Evolutionary conservation across 2,113 vertebrate species (phyloP), one percentile per base, ranked within the genome.

Genomic region (Pica pica): DNA sequence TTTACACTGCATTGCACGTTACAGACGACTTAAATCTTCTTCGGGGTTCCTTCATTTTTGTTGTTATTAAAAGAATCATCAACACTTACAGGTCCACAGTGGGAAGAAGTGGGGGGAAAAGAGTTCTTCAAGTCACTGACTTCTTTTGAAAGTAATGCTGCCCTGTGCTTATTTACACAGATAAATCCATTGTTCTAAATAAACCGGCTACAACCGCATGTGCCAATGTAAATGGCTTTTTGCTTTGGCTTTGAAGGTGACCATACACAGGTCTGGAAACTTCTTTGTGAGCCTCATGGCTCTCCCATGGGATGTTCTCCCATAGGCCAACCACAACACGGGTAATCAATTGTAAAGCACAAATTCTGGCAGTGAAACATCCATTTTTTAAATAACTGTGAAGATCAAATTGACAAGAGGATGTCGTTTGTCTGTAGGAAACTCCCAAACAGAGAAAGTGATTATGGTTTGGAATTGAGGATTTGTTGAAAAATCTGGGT

Each of bases 401-500:
- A 82, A 50, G 37, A 84, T 8, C 14, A 42, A 84, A 65, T 57
- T 61, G 74, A 91, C 39, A 78, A 86, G 39, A 47, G 64, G 68
- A 27, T 27, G 6, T 4, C 39, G 13, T 39, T 75, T 63, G 11
- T 26, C 30, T 57, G n/a, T 35, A 68, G 79, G 50, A 93, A 91
- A 71, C 26, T 53, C 23, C 11, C 6, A 23, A 11, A 41, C 7
- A 28, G 52, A 82, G 55, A 49, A 61, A 71, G 33, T 6, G 16
- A 42, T 46, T 56, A 24, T n/a, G 41, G 35, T 85, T 55, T 42
- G 11, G 57, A 79, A 64, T 4, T 8, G 15, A 44, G 24, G 11
- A 50, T 82, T 93, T 56, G 37, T 30, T 77, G 53, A 57, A 91
- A 91, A 64, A 86, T n/a, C 20, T 47, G 56, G 12, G 28, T 87